phyloP scores from a whole-genome alignment of 2,797 vertebrate genomes.

The Lacerta agilis region DNA sequence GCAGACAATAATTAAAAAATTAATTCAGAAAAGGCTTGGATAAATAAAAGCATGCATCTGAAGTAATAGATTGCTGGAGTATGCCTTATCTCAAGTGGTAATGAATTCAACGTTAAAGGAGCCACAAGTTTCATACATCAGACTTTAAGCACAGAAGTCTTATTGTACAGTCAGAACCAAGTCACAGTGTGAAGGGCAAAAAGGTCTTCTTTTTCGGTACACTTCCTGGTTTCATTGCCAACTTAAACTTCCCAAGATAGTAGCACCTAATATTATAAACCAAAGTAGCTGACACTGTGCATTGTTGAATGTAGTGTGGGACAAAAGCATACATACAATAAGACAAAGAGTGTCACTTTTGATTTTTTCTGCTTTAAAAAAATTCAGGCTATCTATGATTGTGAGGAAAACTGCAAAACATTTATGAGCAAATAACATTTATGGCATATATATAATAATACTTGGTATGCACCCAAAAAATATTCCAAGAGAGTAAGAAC shows the following conservation, averaged over 20 bases:
- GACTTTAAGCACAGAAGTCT: not conserved
- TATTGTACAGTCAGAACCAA: not conserved
- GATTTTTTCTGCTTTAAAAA: not conserved
- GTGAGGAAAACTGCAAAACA: not conserved
- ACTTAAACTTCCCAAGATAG: not conserved
- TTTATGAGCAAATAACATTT: not conserved
- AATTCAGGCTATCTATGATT: not conserved
- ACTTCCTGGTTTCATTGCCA: slow-evolving; percentile 1
- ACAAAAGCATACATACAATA: slow-evolving; percentile 9
- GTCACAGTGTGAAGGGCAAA: slow-evolving; percentile 12
- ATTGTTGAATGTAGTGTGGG: not conserved
- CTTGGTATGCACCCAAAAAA: not conserved
- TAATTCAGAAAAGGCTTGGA: no score
- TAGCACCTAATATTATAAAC: not conserved
- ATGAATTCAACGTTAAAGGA: no score
- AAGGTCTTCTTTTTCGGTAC: not conserved
- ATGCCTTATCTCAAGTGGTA: no score
- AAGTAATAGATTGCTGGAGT: no score
- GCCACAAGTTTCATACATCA: slow-evolving; percentile 22
- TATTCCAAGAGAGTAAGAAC: not conserved
- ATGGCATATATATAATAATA: not conserved
- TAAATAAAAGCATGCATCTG: no score
- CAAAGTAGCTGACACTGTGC: not conserved
- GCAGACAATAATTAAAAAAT: no score
- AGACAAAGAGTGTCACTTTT: not conserved